phyloP scores from a whole-genome alignment of 2,113 vertebrate genomes.

The Cygnus atratus region DNA sequence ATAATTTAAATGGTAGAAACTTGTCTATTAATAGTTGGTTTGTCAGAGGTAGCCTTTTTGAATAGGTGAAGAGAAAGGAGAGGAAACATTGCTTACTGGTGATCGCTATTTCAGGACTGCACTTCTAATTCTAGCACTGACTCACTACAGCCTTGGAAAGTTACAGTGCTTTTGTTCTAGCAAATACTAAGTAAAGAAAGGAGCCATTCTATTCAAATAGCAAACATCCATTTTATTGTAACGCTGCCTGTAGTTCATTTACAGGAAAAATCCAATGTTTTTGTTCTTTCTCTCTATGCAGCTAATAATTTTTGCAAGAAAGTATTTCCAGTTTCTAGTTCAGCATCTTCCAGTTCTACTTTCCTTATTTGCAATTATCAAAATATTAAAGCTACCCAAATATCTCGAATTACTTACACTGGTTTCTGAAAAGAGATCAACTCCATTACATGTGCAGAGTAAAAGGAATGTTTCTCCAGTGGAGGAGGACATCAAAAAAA shows the following conservation, averaged over 20 bases:
- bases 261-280: conserved; percentile 23
- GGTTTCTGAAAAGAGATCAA: not conserved
- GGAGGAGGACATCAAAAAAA: not conserved
- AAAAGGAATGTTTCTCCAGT: not conserved
- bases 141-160: conserved; percentile 34
- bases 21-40: not conserved
- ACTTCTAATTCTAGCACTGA: conserved; percentile 27
- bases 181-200: conserved; percentile 28
- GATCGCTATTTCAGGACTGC: not conserved
- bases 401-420: not conserved
- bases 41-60: not conserved
- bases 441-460: not conserved
- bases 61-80: conserved; percentile 5
- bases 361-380: not conserved
- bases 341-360: not conserved
- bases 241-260: conserved; percentile 54
- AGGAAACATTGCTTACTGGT: not conserved
- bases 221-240: conserved; percentile 59
- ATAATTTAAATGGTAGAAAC: not conserved
- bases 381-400: not conserved
- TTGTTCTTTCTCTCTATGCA: conserved; percentile 22
- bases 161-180: conserved; percentile 36
- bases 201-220: conserved; percentile 42
- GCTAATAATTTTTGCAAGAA: not conserved
- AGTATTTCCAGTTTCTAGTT: conserved; percentile 27